Base-by-base conservation (phyloP, 2,888 invertebrate genomes). In the Hecatera dysodea region DNA sequence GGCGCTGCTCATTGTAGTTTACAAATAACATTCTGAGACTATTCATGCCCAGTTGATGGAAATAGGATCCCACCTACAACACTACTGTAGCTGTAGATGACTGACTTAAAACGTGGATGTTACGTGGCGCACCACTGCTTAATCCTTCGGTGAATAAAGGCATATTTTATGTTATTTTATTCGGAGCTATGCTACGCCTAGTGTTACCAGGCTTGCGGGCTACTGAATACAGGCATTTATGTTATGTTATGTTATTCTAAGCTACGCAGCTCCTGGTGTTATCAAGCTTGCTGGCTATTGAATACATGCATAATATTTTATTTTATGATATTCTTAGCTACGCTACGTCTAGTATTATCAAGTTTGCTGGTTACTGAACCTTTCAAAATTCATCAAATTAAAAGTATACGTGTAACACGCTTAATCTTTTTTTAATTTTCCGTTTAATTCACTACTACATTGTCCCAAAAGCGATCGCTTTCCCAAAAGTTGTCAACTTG, bases 1-100 rank as follows among this genome's bases (percentile, higher is more conserved):
- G 29, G 7, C 29, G 7, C 29, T 29, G 29, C 29, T 29, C 29
- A 29, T 29, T 29, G 7, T 29, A 85, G 77, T 86, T 85, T 85
- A 73, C 63, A 69, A 15, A 50, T 36, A 52, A 76, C 19, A 39
- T 67, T 67, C 44, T 22, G 12, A 39, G 27, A 8, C 22, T 22
- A 29, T 29, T 29, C 29, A 7, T 29, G 29, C 29, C 29, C 29
- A 7, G 29, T 29, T 29, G 29, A 29, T 29, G 29, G 29, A 4
- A 29, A 29, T 29, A 29, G n/a, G n/a, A n/a, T n/a, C n/a, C n/a
- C n/a, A n/a, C n/a, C n/a, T n/a, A n/a, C n/a, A n/a, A n/a, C n/a
- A n/a, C n/a, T n/a, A n/a, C n/a, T n/a, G n/a, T n/a, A n/a, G n/a
- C n/a, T n/a, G n/a, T n/a, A n/a, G n/a, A n/a, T n/a, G n/a, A n/a